Evolutionary conservation across 2,888 invertebrate species (phyloP).

Genomic region (Leuctra nigra): DNA sequence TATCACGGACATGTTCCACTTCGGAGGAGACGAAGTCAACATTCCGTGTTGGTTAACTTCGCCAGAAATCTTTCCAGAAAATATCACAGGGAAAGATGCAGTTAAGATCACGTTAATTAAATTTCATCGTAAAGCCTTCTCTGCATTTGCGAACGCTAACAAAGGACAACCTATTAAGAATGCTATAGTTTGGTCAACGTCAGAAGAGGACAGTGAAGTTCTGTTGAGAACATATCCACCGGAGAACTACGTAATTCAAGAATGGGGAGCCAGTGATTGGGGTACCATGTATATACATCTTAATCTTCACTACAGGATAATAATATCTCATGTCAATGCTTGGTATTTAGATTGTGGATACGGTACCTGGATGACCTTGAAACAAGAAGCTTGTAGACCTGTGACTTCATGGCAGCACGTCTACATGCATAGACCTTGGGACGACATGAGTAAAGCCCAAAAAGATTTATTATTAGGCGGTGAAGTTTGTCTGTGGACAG

Average conservation of each 20-base stretch:
- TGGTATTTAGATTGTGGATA: constrained; percentile 37
- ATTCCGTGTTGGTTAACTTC: constrained; percentile 59
- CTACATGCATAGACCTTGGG: constrained; percentile 30
- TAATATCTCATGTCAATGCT: constrained; percentile 36
- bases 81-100: not conserved
- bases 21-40: constrained; percentile 37
- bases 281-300: constrained; percentile 55
- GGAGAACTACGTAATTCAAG: constrained; percentile 59
- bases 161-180: constrained; percentile 51
- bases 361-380: constrained; percentile 15
- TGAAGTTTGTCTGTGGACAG: constrained; percentile 40
- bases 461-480: constrained; percentile 41
- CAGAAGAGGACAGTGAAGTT: constrained; percentile 51
- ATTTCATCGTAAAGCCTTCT: constrained; percentile 32
- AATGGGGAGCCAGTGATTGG: constrained; percentile 79
- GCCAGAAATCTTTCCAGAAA: not conserved
- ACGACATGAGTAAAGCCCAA: constrained; percentile 40
- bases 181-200: constrained; percentile 67
- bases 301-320: constrained; percentile 34
- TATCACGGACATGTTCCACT: constrained; percentile 42
- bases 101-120: too few relatives aligned
- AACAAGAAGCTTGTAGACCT: constrained; percentile 30
- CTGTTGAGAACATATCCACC: constrained; percentile 54
- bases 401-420: constrained; percentile 32
- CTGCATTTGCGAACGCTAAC: constrained; percentile 48